A percentile compares a stretch with the other conserved stretches of the same genome.
Conservation (phyloP, 2,888 invertebrate genomes). For the Aricia artaxerxes region DNA sequence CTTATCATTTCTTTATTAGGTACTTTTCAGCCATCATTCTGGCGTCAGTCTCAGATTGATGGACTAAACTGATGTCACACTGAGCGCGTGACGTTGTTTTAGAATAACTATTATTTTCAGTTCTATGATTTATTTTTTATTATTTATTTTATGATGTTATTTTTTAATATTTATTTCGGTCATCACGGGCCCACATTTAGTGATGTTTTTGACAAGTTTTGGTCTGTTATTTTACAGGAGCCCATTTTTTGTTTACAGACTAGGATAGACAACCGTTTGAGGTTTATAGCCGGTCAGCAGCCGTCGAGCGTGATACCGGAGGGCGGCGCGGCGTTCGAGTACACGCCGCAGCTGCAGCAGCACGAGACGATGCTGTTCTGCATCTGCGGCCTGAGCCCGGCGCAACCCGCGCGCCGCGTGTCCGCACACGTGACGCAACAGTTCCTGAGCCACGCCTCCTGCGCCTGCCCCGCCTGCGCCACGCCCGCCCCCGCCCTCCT, state of each 20-base stretch:
- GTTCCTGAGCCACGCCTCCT: constrained; percentile 53
- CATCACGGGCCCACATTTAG: too few species aligned
- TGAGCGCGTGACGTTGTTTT: too few species aligned
- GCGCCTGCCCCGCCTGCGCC: constrained; percentile 57
- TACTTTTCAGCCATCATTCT: too few species aligned
- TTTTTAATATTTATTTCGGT: too few species aligned
- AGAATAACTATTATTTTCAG: too few species aligned
- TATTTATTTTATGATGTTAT: too few species aligned
- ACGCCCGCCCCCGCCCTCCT: constrained; percentile 49
- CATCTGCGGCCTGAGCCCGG: constrained; percentile 52
- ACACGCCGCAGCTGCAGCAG: constrained; percentile 23
- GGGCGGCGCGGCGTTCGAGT: constrained; percentile 4
- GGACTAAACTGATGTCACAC: too few species aligned
- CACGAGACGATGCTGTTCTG: constrained; percentile 53
- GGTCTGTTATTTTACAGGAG: neutral
- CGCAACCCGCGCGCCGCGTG: constrained; percentile 45
- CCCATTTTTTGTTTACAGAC: constrained; percentile 47
- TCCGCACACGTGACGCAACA: constrained; percentile 53
- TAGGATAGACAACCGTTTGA: constrained; percentile 61
- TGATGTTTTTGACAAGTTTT: too few species aligned
- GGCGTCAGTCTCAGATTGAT: too few species aligned
- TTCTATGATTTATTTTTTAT: too few species aligned
- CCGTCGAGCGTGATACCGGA: constrained; percentile 43
- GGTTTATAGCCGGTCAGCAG: constrained; percentile 58
- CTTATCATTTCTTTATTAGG: too few species aligned